These are phyloP conservation scores for Conchocele bisecta DNA, from an alignment of 2,888 invertebrate genomes.

Conservation along the genomic window DNA sequence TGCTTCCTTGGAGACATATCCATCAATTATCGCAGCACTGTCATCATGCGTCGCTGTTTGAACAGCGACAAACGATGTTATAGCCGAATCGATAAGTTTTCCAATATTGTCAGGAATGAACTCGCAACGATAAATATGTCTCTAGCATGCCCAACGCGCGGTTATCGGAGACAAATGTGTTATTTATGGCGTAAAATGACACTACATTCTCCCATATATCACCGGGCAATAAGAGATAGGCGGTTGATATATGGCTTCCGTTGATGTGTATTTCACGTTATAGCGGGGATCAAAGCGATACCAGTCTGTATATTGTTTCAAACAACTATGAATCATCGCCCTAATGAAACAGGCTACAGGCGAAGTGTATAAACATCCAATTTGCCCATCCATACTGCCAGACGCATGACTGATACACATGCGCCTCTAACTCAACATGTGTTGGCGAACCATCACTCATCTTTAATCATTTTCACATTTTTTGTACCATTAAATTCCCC, in stretches of 20 bases:
- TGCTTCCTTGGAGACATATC: no score
- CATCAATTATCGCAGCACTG: no score
- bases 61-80: no score
- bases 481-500: slow-evolving; percentile 34
- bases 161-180: slow-evolving; percentile 12
- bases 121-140: not conserved
- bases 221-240: no score
- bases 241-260: slow-evolving; percentile 32
- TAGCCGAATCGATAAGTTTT: no score
- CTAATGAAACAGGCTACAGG: slow-evolving; percentile 30
- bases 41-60: no score
- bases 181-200: slow-evolving; percentile 13
- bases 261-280: slow-evolving; percentile 39
- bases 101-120: no score
- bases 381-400: slow-evolving; percentile 32
- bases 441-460: slow-evolving; percentile 26
- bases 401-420: slow-evolving; percentile 12
- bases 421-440: not conserved
- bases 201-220: not conserved
- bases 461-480: slow-evolving; percentile 33
- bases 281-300: slow-evolving; percentile 38
- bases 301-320: slow-evolving; percentile 42
- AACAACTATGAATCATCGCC: slow-evolving; percentile 25
- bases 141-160: not conserved
- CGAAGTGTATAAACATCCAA: slow-evolving; percentile 36